Base-by-base conservation (phyloP, 2,888 invertebrate genomes). In the Tenthredo distinguenda region DNA sequence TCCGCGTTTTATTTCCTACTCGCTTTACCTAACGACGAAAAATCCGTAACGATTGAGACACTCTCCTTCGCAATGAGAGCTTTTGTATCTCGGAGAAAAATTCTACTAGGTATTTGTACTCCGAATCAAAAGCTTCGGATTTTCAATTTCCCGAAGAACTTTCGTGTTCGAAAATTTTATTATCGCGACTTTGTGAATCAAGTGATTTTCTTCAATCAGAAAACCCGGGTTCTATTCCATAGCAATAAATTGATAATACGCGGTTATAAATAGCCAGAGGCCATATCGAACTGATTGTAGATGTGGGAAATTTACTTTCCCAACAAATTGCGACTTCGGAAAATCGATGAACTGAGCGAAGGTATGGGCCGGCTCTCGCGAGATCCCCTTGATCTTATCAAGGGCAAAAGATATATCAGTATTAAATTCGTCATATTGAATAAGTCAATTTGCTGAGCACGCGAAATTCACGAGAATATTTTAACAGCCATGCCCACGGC, bases 381-480 rank as follows among this genome's bases (percentile, higher is more conserved):
- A 74, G 40, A 74, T 43, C 43, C 43, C n/a, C 72, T 74, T 74
- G 72, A 74, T 74, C 21, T 74, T 74, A 18, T 43, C 21, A 31
- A 55, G 34, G 34, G 68, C 18, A 68, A 68, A 18, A 50, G n/a
- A 47, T 77, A 55, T 31, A 55, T 31, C 50, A 12, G 15, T 7
- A 55, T 74, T 9, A 74, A 77, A 21, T 74, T 43, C 21, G 43
- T 43, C 5, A 21, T 43, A 74, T 74, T 43, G 9, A 74, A 77
- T 77, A 50, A 55, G 34, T 40, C n/a, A 18, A 77, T 50, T 77
- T 55, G 2, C 15, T n/a, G 7, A 31, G 55, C 15, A 50, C 50
- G 4, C 15, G 18, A 55, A 34, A 18, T 77, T 55, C 77, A 21
- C 18, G 18, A 50, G 15, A 50, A 7, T 18, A 26, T 77, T 40